Evolutionary conservation across 92 coral and sea anemone species (phyloP).

Genomic region (Porites divaricata): DNA sequence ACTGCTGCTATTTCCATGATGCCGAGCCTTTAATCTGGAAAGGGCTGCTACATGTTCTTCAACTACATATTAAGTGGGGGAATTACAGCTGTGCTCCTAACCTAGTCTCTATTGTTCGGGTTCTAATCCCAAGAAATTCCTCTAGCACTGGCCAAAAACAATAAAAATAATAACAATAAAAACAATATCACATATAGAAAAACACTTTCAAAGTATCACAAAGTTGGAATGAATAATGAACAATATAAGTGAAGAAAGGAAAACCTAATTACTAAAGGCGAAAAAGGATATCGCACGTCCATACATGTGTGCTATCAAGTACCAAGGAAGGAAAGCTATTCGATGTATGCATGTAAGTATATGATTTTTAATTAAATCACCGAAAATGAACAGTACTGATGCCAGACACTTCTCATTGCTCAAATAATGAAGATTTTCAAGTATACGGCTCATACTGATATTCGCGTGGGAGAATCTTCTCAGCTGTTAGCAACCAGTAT

Average conservation of each 20-base stretch:
- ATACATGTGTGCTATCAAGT: too few species aligned
- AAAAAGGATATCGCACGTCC: neutral
- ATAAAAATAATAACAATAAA: too few species aligned
- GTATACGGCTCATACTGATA: neutral
- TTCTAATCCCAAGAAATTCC: neutral
- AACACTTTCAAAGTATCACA: neutral
- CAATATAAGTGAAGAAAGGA: neutral
- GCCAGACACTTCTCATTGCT: neutral
- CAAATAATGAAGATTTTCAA: neutral
- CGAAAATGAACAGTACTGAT: neutral
- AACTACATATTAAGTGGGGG: too few species aligned
- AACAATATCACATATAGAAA: neutral
- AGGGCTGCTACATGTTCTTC: too few species aligned
- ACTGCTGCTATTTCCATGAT: too few species aligned
- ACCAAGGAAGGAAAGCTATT: neutral
- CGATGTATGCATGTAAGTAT: neutral
- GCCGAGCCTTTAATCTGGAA: too few species aligned
- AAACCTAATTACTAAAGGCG: neutral
- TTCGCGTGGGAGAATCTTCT: neutral
- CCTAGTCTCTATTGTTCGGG: neutral
- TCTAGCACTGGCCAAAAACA: neutral
- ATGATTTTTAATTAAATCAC: neutral
- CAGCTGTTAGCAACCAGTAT: too few species aligned
- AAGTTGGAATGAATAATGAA: neutral
- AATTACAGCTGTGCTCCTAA: too few species aligned